phyloP scores from a whole-genome alignment of 2,113 vertebrate species.

The Chaetura pelagica region DNA sequence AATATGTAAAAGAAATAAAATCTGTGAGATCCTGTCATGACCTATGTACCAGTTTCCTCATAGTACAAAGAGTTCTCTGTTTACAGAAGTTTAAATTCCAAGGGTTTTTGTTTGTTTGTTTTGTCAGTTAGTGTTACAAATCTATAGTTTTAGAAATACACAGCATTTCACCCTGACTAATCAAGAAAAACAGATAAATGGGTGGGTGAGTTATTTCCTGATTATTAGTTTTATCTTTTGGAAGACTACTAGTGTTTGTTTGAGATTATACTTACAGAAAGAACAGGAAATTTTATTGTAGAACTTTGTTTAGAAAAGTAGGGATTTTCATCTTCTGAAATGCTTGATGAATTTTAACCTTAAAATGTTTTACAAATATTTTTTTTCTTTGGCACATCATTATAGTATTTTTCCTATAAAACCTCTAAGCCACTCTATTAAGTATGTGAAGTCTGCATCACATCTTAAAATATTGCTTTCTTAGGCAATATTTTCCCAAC shows the following conservation, averaged over 20 bases:
- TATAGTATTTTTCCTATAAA: slow-evolving; percentile 38
- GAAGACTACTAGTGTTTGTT: neutral
- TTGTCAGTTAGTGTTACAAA: neutral
- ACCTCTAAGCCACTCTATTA: neutral
- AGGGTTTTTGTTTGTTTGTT: neutral
- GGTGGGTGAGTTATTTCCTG: neutral
- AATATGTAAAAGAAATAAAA: neutral
- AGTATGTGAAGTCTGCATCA: slow-evolving; percentile 44
- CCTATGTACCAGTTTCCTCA: accelerated
- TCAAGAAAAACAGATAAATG: neutral
- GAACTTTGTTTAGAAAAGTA: neutral
- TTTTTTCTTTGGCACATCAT: slow-evolving; percentile 41
- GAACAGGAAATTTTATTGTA: neutral
- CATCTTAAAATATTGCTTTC: slow-evolving; percentile 59
- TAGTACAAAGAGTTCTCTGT: neutral
- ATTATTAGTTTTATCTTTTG: neutral
- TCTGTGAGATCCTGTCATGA: neutral
- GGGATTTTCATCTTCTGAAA: neutral
- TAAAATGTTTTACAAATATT: slow-evolving; percentile 2
- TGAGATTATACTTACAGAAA: neutral
- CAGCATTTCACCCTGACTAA: neutral
- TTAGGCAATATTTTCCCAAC: slow-evolving; percentile 57
- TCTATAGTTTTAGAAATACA: neutral
- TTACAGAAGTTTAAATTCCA: neutral
- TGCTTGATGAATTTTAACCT: slow-evolving; percentile 32